These are phyloP conservation scores for Rhodophaea formosa DNA, from an alignment of 2,888 invertebrate species.

Conservation along the genomic window DNA sequence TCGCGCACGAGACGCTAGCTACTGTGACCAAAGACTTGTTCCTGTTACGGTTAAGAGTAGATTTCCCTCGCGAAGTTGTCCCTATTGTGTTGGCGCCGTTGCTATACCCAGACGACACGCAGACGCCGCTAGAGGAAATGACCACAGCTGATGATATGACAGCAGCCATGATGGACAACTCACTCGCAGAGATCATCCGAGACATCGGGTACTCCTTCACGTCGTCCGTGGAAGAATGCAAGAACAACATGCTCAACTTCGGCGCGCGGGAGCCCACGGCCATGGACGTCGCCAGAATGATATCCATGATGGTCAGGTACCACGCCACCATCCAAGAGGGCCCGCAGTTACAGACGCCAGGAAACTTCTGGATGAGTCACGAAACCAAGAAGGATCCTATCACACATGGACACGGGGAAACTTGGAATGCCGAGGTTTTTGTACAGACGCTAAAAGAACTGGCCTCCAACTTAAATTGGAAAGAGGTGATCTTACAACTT, in stretches of 20 bases:
- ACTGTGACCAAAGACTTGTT: conserved; percentile 90
- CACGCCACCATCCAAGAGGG: conserved; percentile 84
- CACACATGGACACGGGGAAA: conserved; percentile 70
- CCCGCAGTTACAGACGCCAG: conserved; percentile 85
- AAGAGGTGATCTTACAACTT: conserved; percentile 93
- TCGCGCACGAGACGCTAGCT: conserved; percentile 84
- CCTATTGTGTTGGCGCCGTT: conserved; percentile 94
- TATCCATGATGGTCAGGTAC: conserved; percentile 93
- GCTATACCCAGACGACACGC: conserved; percentile 89
- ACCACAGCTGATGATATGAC: conserved; percentile 83
- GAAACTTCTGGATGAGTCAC: conserved; percentile 83
- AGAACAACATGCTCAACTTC: conserved; percentile 90
- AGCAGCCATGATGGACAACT: conserved; percentile 85
- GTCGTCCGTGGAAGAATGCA: conserved; percentile 91
- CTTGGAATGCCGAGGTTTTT: conserved; percentile 97
- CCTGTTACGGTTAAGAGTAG: conserved; percentile 89
- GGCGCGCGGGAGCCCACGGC: conserved; percentile 91
- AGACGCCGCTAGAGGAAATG: conserved; percentile 83
- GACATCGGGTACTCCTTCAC: conserved; percentile 97
- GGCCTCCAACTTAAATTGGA: conserved; percentile 93
- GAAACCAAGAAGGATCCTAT: conserved; percentile 78
- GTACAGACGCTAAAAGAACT: conserved; percentile 95
- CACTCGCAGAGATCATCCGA: conserved; percentile 92
- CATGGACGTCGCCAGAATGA: conserved; percentile 90
- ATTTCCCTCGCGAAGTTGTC: conserved; percentile 93